phyloP scores from a whole-genome alignment of 2,888 invertebrate species.

The Calliphora vomitoria region DNA sequence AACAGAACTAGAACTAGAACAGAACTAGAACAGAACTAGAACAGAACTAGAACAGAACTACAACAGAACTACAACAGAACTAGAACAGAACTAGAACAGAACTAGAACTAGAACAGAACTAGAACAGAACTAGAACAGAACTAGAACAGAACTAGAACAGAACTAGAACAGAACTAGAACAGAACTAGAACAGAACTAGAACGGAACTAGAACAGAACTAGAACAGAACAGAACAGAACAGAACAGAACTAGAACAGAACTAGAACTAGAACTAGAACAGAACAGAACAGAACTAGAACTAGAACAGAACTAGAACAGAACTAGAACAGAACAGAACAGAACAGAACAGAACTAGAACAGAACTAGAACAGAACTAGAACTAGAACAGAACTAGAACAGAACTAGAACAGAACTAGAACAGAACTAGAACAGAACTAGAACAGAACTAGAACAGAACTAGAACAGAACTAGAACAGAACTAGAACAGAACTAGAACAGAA shows the following conservation, averaged over 20 bases:
- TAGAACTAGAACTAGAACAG: background rate
- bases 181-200: slow-evolving; percentile 5
- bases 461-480: background rate
- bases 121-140: background rate
- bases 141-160: background rate
- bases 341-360: background rate
- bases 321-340: background rate
- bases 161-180: slow-evolving; percentile 10
- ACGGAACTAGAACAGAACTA: slow-evolving; percentile 6
- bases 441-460: background rate
- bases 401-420: background rate
- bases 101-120: too few relatives aligned
- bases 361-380: background rate
- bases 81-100: slow-evolving; percentile 1
- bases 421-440: background rate
- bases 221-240: slow-evolving; percentile 8
- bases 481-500: background rate
- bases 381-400: background rate
- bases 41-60: background rate
- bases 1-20: background rate
- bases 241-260: slow-evolving; percentile 8
- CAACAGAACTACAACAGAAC: background rate
- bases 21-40: background rate
- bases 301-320: background rate
- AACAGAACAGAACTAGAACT: background rate